Evolutionary conservation across 2,797 vertebrate species (phyloP).

Genomic region (Anas bahamensis): DNA sequence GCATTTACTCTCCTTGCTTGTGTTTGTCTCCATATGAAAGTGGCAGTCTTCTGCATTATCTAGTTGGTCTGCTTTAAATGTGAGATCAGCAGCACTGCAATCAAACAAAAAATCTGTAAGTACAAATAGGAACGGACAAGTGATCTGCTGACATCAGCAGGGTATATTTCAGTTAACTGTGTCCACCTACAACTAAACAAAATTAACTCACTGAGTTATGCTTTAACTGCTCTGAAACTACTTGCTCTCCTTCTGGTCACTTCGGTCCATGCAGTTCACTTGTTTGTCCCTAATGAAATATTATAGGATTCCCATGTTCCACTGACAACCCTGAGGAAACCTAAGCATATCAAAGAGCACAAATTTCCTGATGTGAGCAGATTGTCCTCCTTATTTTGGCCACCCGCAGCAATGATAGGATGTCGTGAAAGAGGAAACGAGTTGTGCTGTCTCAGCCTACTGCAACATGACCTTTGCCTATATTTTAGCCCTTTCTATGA

Average conservation of each 20-base stretch:
- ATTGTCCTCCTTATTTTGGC: background rate
- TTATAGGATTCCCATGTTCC: background rate
- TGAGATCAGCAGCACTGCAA: background rate
- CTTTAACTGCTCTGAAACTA: background rate
- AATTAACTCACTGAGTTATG: background rate
- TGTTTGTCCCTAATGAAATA: background rate
- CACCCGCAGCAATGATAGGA: background rate
- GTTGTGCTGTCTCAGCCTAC: slow-evolving; percentile 6
- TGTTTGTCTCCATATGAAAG: background rate
- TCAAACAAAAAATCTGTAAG: background rate
- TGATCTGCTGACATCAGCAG: background rate
- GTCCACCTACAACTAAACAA: background rate
- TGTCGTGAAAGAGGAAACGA: background rate
- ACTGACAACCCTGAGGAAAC: background rate
- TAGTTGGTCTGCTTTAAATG: background rate
- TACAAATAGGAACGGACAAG: background rate
- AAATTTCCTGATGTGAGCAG: slow-evolving; percentile 38
- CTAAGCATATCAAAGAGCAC: background rate
- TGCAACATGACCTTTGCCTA: background rate
- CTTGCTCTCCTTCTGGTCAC: background rate
- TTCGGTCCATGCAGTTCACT: background rate
- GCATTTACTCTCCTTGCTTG: background rate
- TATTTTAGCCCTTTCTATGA: background rate
- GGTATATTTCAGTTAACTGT: background rate
- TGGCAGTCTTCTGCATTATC: background rate